phyloP scores from a whole-genome alignment of 2,888 invertebrate genomes.

The Phymatocera aterrima region DNA sequence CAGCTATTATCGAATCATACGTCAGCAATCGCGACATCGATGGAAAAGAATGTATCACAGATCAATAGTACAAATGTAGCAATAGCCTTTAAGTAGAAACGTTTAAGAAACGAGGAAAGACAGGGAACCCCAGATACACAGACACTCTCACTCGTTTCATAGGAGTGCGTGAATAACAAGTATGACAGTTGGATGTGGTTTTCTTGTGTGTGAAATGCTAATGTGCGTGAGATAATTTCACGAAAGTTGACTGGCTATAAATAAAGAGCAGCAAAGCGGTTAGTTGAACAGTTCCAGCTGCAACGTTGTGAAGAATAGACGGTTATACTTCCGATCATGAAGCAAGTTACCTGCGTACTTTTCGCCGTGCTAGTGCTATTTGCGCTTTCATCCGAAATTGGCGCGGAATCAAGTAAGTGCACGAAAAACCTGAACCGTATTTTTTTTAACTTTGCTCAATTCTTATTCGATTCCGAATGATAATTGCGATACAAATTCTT shows the following conservation, averaged over 20 bases:
- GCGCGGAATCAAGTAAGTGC: conserved; percentile 3
- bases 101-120: conserved; percentile 1
- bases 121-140: neutral
- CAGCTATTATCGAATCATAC: too few relatives aligned
- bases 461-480: too few relatives aligned
- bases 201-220: neutral
- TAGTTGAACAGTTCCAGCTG: neutral
- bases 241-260: neutral
- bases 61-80: neutral
- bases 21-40: too few relatives aligned
- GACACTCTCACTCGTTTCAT: neutral
- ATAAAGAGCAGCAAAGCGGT: neutral
- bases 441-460: neutral
- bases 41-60: neutral
- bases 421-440: too few relatives aligned
- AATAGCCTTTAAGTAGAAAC: neutral
- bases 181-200: neutral
- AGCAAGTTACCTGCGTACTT: neutral
- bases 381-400: conserved; percentile 16
- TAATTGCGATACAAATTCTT: too few relatives aligned
- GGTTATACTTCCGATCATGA: neutral
- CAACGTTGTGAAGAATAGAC: neutral
- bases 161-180: neutral
- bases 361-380: conserved; percentile 4
- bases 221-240: conserved; percentile 1